phyloP scores from a whole-genome alignment of 2,797 vertebrate species.

The Graptemys geographica region DNA sequence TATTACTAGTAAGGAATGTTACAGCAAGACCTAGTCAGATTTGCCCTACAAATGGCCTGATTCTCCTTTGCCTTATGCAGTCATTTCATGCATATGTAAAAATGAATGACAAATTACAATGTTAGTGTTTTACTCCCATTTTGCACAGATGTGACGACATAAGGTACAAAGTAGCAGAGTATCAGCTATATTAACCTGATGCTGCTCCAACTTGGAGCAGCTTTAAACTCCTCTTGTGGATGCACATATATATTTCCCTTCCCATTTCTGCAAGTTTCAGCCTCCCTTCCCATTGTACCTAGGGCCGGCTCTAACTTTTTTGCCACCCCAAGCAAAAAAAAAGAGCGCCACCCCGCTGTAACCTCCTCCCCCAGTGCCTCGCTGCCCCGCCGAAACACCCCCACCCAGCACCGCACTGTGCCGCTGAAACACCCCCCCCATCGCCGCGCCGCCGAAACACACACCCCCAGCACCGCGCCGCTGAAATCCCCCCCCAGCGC shows the following conservation, averaged over 20 bases:
- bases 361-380: too few species aligned
- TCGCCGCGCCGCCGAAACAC: too few species aligned
- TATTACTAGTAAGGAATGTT: not conserved
- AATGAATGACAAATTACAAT: not conserved
- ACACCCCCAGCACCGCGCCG: too few species aligned
- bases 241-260: rapidly evolving
- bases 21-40: not conserved
- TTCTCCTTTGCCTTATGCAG: not conserved
- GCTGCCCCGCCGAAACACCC: too few species aligned
- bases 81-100: not conserved
- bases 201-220: not conserved
- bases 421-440: too few species aligned
- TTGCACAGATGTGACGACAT: not conserved
- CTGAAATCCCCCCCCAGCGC: too few species aligned
- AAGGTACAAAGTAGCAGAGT: not conserved
- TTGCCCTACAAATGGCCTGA: not conserved
- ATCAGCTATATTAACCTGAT: not conserved
- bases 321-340: too few species aligned
- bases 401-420: too few species aligned
- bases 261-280: not conserved
- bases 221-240: not conserved
- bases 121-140: not conserved
- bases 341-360: too few species aligned
- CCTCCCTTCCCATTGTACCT: not conserved
- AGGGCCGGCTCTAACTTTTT: too few species aligned